Conservation (phyloP, 2,888 invertebrate genomes). For the Orchesellides sinensis region DNA sequence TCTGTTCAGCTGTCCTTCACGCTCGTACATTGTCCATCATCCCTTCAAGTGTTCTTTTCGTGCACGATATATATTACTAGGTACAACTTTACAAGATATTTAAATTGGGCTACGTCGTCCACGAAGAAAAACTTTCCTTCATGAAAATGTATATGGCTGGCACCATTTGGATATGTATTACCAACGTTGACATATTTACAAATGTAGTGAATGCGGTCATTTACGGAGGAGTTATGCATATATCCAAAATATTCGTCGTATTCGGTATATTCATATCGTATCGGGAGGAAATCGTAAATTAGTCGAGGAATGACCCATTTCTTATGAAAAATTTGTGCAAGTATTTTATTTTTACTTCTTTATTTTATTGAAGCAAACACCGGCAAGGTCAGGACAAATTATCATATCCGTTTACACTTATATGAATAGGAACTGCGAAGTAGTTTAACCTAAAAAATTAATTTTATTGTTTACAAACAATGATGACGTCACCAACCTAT, state of each 20-base stretch:
- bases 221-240: constrained; percentile 25
- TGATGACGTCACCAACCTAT: no score
- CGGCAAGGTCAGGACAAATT: background rate
- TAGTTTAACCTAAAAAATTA: no score
- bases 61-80: background rate
- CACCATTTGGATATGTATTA: constrained; percentile 28
- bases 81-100: constrained; percentile 21
- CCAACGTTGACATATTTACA: constrained; percentile 33
- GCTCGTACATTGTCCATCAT: background rate
- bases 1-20: background rate
- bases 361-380: background rate
- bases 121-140: background rate
- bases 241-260: no score
- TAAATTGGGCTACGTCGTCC: constrained; percentile 35
- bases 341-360: no score
- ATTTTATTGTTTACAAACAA: no score
- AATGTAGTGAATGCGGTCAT: constrained; percentile 33
- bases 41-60: background rate
- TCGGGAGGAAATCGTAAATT: background rate
- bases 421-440: no score
- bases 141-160: background rate
- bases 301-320: background rate
- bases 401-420: no score
- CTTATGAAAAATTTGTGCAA: background rate
- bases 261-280: no score